Percentiles rank a stretch among this genome's conserved stretches.
Conservation (phyloP, 2,888 invertebrate species). For the Hylaea fasciaria region DNA sequence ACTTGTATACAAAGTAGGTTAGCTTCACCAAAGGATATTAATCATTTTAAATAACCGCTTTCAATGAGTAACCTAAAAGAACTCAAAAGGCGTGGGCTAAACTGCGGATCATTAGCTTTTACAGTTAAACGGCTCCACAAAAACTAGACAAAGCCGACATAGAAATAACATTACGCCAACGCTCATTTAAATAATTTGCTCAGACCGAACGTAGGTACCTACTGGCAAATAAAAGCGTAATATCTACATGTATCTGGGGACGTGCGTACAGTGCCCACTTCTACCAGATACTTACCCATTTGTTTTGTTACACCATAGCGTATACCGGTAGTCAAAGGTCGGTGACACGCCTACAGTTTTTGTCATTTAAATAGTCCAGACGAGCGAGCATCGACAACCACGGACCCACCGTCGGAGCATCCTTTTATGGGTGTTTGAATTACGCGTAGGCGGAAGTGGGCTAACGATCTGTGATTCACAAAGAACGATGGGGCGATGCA, state of each 20-base stretch:
- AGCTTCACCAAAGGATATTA: constrained; percentile 12
- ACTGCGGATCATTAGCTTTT: constrained; percentile 34
- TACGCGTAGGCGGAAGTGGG: constrained; percentile 68
- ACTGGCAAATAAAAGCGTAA: too few relatives aligned
- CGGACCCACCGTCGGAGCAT: constrained; percentile 29
- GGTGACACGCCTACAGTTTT: constrained; percentile 52
- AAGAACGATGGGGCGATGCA: constrained; percentile 54
- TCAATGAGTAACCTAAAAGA: constrained; percentile 23
- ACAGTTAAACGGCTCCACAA: constrained; percentile 39
- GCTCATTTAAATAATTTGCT: constrained; percentile 39
- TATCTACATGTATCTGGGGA: not conserved
- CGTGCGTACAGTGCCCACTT: not conserved
- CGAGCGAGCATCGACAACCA: constrained; percentile 45
- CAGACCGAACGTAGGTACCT: not conserved
- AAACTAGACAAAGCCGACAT: constrained; percentile 39
- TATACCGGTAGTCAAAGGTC: constrained; percentile 39
- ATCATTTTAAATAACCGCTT: constrained; percentile 25
- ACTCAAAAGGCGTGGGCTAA: constrained; percentile 27
- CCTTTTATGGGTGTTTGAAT: constrained; percentile 47
- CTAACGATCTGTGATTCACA: constrained; percentile 71
- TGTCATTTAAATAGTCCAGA: constrained; percentile 52
- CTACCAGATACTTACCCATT: constrained; percentile 3
- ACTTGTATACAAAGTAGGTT: constrained; percentile 16
- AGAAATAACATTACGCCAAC: constrained; percentile 33
- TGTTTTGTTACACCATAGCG: constrained; percentile 23